Conservation (phyloP, 2,113 vertebrate genomes). For the Dunckerocampus dactyliophorus region DNA sequence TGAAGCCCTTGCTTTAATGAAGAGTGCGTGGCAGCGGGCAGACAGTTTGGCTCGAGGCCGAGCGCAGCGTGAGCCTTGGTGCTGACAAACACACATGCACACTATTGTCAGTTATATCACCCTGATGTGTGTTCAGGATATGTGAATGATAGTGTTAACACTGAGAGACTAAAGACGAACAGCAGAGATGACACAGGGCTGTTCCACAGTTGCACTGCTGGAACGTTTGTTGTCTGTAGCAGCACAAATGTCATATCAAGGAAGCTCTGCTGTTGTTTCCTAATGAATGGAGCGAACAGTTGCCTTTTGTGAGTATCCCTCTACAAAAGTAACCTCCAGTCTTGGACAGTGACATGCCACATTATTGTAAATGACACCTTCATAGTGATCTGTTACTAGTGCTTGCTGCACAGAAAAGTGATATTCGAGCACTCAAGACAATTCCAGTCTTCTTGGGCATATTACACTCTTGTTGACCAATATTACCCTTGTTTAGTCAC, state of each 20-base stretch:
- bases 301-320: too few relatives aligned
- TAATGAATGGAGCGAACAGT: too few relatives aligned
- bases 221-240: too few relatives aligned
- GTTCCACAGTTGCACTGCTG: too few relatives aligned
- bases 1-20: slow-evolving; percentile 86
- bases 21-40: slow-evolving; percentile 89
- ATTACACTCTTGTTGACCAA: background rate
- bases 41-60: slow-evolving; percentile 92
- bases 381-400: background rate
- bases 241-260: background rate
- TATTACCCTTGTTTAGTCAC: too few relatives aligned
- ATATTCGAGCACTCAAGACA: background rate
- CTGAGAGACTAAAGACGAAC: too few relatives aligned
- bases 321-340: too few relatives aligned
- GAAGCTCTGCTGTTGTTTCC: too few relatives aligned
- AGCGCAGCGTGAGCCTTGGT: slow-evolving; percentile 91
- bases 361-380: too few relatives aligned
- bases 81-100: slow-evolving; percentile 57
- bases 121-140: background rate
- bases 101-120: background rate
- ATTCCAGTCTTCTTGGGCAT: too few relatives aligned
- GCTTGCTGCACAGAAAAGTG: background rate
- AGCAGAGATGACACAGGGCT: too few relatives aligned
- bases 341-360: too few relatives aligned
- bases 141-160: background rate